Percentiles rank a stretch among this genome's conserved stretches.
Conservation (phyloP, 2,888 invertebrate genomes). For the Hirudinaria manillensis region DNA sequence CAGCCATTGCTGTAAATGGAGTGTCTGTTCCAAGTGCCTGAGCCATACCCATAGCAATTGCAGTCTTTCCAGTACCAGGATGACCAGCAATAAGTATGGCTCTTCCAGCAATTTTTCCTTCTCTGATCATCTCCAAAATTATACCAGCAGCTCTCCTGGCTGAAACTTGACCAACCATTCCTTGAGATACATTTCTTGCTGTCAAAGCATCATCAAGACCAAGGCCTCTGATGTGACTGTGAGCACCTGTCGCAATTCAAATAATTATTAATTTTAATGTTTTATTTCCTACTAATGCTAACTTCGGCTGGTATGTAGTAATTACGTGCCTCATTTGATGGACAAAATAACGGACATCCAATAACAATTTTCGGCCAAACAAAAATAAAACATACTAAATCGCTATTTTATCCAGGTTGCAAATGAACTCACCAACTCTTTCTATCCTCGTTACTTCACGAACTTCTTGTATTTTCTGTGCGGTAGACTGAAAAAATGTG, state of each 20-base stretch:
- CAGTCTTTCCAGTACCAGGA: constrained; percentile 92
- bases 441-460: constrained; percentile 43
- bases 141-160: constrained; percentile 91
- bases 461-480: constrained; percentile 42
- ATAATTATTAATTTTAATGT: neutral
- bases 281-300: neutral
- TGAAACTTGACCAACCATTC: constrained; percentile 84
- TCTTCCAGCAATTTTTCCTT: constrained; percentile 93
- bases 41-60: constrained; percentile 93
- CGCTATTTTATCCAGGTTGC: too few relatives aligned
- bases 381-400: too few relatives aligned
- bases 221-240: constrained; percentile 93
- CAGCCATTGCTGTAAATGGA: constrained; percentile 96
- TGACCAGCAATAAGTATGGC: constrained; percentile 91
- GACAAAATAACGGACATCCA: neutral
- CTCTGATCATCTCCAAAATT: constrained; percentile 93
- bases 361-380: too few relatives aligned
- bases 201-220: constrained; percentile 91
- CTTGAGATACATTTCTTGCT: constrained; percentile 82
- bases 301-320: too few relatives aligned
- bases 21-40: constrained; percentile 88
- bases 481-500: constrained; percentile 36
- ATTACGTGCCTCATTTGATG: neutral
- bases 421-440: constrained; percentile 39
- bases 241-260: constrained; percentile 63